A percentile compares a stretch with the other conserved stretches of the same genome.
Conservation (phyloP, 2,888 invertebrate genomes). For the Acheta domesticus region DNA sequence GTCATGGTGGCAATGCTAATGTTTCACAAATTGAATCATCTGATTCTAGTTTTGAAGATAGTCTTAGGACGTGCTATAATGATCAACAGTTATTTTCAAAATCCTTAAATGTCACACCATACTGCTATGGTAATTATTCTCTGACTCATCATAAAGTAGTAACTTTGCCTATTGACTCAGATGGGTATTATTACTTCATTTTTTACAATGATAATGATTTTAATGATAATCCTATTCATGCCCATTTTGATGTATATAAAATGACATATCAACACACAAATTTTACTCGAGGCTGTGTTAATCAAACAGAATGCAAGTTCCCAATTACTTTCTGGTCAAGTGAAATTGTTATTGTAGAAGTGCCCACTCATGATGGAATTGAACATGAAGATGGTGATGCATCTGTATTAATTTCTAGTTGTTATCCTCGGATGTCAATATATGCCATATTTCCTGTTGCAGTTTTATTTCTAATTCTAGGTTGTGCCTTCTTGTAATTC, state of each 20-base stretch:
- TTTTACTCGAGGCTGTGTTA: conserved; percentile 67
- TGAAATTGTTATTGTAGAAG: conserved; percentile 79
- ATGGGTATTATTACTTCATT: conserved; percentile 86
- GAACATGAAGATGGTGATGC: conserved; percentile 72
- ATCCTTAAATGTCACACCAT: conserved; percentile 64
- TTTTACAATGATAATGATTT: conserved; percentile 84
- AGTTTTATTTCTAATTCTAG: conserved; percentile 69
- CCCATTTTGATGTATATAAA: conserved; percentile 79
- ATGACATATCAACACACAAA: conserved; percentile 77
- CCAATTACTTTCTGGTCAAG: conserved; percentile 67
- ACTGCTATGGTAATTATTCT: conserved; percentile 62
- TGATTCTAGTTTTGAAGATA: conserved; percentile 79
- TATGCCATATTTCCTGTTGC: conserved; percentile 77
- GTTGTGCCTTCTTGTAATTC: conserved; percentile 75
- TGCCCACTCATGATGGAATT: conserved; percentile 76
- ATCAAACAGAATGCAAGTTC: conserved; percentile 74
- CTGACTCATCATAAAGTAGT: conserved; percentile 50
- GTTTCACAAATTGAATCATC: conserved; percentile 61
- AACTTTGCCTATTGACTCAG: conserved; percentile 65
- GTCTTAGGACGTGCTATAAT: conserved; percentile 69
- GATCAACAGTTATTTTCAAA: conserved; percentile 71
- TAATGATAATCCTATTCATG: conserved; percentile 75
- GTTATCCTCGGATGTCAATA: conserved; percentile 73
- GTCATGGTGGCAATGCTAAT: conserved; percentile 65
- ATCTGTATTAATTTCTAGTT: conserved; percentile 68